Conservation (phyloP, 2,888 invertebrate species). For the Lissonota sp. region DNA sequence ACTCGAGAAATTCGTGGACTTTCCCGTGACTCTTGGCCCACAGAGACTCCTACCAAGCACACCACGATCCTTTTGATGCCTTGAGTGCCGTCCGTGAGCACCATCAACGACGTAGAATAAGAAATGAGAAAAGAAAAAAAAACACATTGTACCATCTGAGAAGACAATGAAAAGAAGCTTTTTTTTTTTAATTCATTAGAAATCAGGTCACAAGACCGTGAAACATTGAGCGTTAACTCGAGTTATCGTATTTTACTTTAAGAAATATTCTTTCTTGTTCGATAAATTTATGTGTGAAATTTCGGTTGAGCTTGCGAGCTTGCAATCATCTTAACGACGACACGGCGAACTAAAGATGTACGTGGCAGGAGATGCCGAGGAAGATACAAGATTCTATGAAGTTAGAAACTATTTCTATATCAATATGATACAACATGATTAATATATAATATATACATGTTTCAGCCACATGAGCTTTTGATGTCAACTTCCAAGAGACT, state of each 20-base stretch:
- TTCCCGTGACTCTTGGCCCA: slow-evolving; percentile 38
- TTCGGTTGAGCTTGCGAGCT: not conserved
- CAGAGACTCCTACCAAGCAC: slow-evolving; percentile 30
- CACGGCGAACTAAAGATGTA: not conserved
- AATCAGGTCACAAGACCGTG: slow-evolving; percentile 15
- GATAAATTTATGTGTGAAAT: not conserved
- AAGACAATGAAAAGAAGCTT: slow-evolving; percentile 4
- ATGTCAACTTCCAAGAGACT: too few species aligned
- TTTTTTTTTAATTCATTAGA: not conserved
- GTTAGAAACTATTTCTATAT: too few species aligned
- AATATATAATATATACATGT: too few species aligned
- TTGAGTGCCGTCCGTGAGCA: slow-evolving; percentile 50
- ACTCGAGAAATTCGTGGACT: slow-evolving; percentile 60
- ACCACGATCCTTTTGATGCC: slow-evolving; percentile 57
- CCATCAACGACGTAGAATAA: slow-evolving; percentile 34
- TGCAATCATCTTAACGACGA: not conserved
- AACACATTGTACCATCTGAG: not conserved
- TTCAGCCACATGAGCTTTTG: too few species aligned
- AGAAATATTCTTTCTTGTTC: too few species aligned
- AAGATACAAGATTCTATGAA: not conserved
- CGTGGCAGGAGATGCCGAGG: too few species aligned
- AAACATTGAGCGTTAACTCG: not conserved
- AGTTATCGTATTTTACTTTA: not conserved
- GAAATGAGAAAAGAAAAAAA: slow-evolving; percentile 2
- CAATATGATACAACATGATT: too few species aligned